Conservation (phyloP, 2,113 vertebrate species). For the Rhynchomys soricoides region DNA sequence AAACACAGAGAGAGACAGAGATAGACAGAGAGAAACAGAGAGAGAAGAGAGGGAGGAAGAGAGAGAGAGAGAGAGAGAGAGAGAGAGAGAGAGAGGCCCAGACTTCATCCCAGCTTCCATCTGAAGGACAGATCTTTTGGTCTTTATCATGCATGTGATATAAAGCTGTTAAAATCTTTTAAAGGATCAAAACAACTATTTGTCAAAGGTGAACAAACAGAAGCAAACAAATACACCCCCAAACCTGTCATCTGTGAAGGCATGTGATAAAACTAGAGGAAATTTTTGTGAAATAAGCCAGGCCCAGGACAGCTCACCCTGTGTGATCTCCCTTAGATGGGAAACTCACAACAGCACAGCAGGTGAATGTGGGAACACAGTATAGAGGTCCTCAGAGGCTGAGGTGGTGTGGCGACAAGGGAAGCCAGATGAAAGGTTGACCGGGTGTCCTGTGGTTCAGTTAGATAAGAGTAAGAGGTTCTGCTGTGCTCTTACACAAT, state of each 20-base stretch:
- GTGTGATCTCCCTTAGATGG: no score
- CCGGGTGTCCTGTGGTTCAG: background rate
- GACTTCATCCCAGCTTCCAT: background rate
- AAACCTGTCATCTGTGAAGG: background rate
- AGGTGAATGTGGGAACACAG: background rate
- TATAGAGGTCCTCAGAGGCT: background rate
- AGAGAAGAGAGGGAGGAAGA: no score
- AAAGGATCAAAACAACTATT: no score
- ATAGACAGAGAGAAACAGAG: no score
- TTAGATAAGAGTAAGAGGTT: background rate
- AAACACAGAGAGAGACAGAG: no score
- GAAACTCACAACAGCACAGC: background rate
- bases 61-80: no score
- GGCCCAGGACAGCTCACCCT: background rate
- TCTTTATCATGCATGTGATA: background rate
- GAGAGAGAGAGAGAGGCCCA: background rate
- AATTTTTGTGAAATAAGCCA: background rate
- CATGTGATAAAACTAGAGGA: background rate
- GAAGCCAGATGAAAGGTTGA: background rate
- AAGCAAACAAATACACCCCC: background rate
- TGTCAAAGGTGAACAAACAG: background rate
- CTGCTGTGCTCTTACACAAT: background rate
- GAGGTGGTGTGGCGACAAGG: no score
- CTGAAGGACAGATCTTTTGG: background rate
- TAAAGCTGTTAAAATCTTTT: background rate